Conservation (phyloP, 2,888 invertebrate species). For the Chalcis sispes region DNA sequence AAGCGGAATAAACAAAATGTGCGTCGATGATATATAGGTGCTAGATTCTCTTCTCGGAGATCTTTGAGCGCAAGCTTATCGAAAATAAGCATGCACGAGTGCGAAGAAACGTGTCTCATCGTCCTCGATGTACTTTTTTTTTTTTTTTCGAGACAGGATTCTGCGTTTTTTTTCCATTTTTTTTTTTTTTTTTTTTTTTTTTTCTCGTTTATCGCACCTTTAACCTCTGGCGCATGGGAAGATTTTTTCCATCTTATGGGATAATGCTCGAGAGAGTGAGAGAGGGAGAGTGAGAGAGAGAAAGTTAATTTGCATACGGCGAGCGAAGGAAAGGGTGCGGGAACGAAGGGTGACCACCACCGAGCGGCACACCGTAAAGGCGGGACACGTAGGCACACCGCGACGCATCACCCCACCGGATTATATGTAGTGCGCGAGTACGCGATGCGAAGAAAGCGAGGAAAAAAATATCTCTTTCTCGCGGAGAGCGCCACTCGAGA, state of each 20-base stretch:
- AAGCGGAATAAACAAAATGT: too few species aligned
- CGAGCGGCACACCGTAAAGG: not conserved
- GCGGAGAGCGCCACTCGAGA: constrained; percentile 21
- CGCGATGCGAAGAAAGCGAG: constrained; percentile 47
- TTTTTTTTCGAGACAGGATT: too few species aligned
- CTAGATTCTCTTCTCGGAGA: too few species aligned
- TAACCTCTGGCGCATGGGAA: constrained; percentile 44
- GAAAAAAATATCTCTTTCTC: constrained; percentile 46
- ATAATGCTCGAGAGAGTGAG: constrained; percentile 44
- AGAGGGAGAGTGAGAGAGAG: constrained; percentile 58
- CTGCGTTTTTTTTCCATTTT: too few species aligned
- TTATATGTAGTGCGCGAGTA: constrained; percentile 27
- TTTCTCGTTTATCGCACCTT: constrained; percentile 3
- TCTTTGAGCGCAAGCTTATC: too few species aligned
- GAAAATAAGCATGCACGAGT: too few species aligned
- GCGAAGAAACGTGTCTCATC: constrained; percentile 26
- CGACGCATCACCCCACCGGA: constrained; percentile 54
- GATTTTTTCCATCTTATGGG: constrained; percentile 57
- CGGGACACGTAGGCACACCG: constrained; percentile 24
- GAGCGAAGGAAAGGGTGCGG: constrained; percentile 55
- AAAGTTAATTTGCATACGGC: constrained; percentile 56
- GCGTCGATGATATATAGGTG: too few species aligned
- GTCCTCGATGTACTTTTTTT: constrained; percentile 18
- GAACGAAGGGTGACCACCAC: constrained; percentile 57
- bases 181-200: constrained; percentile 37